Evolutionary conservation across 2,888 invertebrate genomes (phyloP), one percentile per base, ranked within the genome.

Genomic region (Aphelenchoides bicaudatus): DNA sequence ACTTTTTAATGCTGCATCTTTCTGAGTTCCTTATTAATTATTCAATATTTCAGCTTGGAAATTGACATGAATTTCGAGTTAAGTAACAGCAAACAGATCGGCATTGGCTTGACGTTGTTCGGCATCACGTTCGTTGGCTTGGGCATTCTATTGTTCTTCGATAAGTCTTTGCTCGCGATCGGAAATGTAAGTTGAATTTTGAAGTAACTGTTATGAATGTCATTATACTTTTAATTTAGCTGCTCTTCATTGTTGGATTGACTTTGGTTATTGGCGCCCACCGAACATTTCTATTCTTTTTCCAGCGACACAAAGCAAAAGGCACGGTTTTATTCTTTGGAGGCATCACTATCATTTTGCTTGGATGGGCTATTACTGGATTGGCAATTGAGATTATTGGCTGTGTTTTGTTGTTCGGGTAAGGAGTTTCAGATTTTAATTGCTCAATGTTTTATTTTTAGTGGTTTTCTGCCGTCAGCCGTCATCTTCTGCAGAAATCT

Each of bases 381-480:
- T 98, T 99, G 90, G 83, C 91, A 43, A 85, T 94, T 69, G 98
- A 98, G 84, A 86, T 88, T 39, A 98, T 98, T 82, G 98, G 98
- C 66, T 96, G 98, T 81, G 83, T 96, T 62, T 74, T 84, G 19
- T 78, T 85, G 46, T 85, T 86, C 73, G 83, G 84, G 84, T 85
- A 70, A 73, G 80, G 71, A 13, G 29, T 51, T 46, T 8, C 16
- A 21, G 4, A 46, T 28, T n/a, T 5, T 58, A 10, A 6, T 65
- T 39, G 16, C 30, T 13, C n/a, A 1, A 34, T 46, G 43, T n/a
- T 16, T 10, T n/a, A 23, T 58, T 67, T 85, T 59, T 85, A 94
- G 96, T 82, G 94, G 94, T 25, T 96, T 98, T 82, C 86, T 98
- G 81, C 96, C 96, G 21, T 91, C 92, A 5, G 93, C 90, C 37